Evolutionary conservation across 2,113 vertebrate genomes (phyloP).

Genomic region (Daubentonia madagascariensis): DNA sequence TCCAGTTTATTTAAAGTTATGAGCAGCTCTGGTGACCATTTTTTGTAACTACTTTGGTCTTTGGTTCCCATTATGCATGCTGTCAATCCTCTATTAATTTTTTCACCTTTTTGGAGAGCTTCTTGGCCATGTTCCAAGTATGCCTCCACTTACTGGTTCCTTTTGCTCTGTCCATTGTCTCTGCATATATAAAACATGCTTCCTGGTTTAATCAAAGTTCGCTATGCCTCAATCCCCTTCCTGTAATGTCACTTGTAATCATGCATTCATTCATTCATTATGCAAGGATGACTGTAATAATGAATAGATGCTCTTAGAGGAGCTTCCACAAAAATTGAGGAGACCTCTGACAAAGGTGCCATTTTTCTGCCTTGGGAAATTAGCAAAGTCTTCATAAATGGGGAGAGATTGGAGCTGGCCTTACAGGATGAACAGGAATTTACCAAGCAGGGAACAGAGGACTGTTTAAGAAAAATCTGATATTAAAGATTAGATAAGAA

Average conservation of each 20-base stretch:
- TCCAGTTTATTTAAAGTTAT: not conserved
- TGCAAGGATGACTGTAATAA: not conserved
- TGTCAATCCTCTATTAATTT: not conserved
- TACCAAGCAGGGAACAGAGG: not conserved
- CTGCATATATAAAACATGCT: not conserved
- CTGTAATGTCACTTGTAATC: not conserved
- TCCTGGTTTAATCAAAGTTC: conserved; percentile 15
- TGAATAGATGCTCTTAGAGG: not conserved
- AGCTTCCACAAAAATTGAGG: not conserved
- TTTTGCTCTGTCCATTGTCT: not conserved
- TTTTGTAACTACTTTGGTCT: not conserved
- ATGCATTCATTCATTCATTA: not conserved
- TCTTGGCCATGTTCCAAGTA: not conserved
- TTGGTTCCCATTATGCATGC: not conserved
- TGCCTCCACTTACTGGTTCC: not conserved
- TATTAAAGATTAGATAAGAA: conserved; percentile 9
- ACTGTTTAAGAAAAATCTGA: not conserved
- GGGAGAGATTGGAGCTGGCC: not conserved
- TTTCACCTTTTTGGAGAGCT: not conserved
- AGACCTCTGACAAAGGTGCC: not conserved
- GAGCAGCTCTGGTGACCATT: not conserved
- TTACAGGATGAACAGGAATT: not conserved
- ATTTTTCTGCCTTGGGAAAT: not conserved
- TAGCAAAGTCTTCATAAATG: not conserved
- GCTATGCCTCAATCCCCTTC: not conserved